These are phyloP conservation scores for Xenotilapia caudafasciata DNA, from an alignment of 2,113 vertebrate species.

Conservation along the genomic window DNA sequence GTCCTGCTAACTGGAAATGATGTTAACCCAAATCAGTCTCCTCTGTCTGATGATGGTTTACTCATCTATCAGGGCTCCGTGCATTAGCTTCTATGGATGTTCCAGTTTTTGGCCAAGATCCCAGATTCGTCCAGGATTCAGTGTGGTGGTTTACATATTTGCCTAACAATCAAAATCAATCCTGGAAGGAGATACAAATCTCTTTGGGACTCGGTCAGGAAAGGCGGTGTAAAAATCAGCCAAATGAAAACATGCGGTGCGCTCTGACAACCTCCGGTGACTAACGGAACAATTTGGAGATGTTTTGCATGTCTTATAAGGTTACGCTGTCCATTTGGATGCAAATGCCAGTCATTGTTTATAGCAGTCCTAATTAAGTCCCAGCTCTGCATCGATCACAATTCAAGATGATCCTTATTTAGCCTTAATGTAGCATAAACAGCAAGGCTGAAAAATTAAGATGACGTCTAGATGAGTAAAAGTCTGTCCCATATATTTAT, in stretches of 20 bases:
- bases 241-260: not conserved
- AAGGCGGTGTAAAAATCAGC: not conserved
- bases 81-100: not conserved
- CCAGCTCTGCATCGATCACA: not conserved
- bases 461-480: fast-evolving
- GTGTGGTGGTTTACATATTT: not conserved
- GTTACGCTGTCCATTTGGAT: not conserved
- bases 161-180: not conserved
- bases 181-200: not conserved
- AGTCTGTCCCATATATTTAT: not conserved
- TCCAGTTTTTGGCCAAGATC: not conserved
- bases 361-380: not conserved
- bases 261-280: not conserved
- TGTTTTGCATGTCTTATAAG: not conserved
- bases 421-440: not conserved
- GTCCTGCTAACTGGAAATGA: not conserved
- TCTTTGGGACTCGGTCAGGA: not conserved
- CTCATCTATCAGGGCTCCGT: not conserved
- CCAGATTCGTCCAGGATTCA: not conserved
- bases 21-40: not conserved
- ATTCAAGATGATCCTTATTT: not conserved
- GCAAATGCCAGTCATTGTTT: not conserved
- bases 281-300: not conserved
- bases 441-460: not conserved
- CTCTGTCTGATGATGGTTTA: not conserved